Percentiles rank a stretch among this genome's conserved stretches.
These are phyloP conservation scores for Proctacanthus coquilletti DNA, from an alignment of 1,140 invertebrate species.

Conservation along the genomic window DNA sequence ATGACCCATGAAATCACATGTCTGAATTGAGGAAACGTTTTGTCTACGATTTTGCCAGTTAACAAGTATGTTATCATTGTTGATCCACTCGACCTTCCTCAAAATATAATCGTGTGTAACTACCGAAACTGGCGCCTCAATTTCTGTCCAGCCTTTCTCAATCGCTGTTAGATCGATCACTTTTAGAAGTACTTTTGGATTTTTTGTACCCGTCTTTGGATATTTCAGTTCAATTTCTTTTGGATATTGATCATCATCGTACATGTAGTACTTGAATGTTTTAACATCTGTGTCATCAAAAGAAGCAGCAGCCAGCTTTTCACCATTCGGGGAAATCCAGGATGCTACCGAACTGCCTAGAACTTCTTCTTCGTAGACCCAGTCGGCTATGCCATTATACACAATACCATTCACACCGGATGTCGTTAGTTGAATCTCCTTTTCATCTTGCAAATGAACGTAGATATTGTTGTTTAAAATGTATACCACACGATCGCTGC, in stretches of 20 bases:
- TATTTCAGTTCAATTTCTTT: conserved; percentile 71
- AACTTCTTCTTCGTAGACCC: conserved; percentile 83
- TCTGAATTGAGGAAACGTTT: conserved; percentile 39
- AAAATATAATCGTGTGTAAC: conserved; percentile 35
- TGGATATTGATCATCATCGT: conserved; percentile 64
- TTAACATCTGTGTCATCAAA: conserved; percentile 65
- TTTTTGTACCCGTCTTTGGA: conserved; percentile 68
- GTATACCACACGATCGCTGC: not conserved
- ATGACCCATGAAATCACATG: conserved; percentile 12
- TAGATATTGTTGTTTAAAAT: conserved; percentile 57
- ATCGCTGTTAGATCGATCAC: conserved; percentile 41
- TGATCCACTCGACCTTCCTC: conserved; percentile 60
- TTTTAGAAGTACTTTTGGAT: conserved; percentile 54
- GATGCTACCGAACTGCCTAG: conserved; percentile 66
- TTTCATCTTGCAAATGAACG: conserved; percentile 30
- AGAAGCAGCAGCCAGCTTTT: conserved; percentile 58
- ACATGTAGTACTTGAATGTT: conserved; percentile 46
- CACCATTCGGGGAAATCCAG: conserved; percentile 76
- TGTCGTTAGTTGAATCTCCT: conserved; percentile 37
- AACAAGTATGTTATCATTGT: conserved; percentile 48
- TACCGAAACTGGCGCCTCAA: conserved; percentile 32
- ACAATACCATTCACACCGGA: conserved; percentile 43
- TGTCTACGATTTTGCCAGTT: conserved; percentile 79
- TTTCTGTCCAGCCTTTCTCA: conserved; percentile 14
- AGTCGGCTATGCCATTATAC: conserved; percentile 64